Conservation (phyloP, 2,888 invertebrate genomes). For the Candidula unifasciata region DNA sequence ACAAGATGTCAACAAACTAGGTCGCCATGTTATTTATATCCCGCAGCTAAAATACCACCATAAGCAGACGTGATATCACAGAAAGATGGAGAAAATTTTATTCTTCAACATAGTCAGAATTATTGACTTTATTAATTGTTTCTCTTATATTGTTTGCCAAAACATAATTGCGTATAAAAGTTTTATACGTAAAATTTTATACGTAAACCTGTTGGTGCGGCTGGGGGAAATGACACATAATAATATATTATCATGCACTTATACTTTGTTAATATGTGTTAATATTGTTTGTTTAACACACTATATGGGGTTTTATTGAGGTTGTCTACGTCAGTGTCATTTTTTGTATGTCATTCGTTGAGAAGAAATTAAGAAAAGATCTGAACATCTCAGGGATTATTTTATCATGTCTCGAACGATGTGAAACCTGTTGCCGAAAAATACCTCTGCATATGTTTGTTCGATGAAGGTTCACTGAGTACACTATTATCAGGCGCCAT, state of each 20-base stretch:
- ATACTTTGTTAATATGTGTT: not conserved
- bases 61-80: not conserved
- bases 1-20: constrained; percentile 51
- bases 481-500: too few species aligned
- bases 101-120: too few species aligned
- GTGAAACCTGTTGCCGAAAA: not conserved
- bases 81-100: too few species aligned
- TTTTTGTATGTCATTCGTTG: too few species aligned
- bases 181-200: not conserved
- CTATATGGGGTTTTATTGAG: not conserved
- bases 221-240: constrained; percentile 36
- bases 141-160: too few species aligned
- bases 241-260: constrained; percentile 14
- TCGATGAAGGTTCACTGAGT: not conserved
- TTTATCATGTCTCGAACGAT: not conserved
- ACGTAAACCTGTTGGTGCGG: not conserved
- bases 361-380: not conserved
- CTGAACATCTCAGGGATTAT: constrained; percentile 5
- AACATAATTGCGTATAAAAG: not conserved
- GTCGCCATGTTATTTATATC: constrained; percentile 48
- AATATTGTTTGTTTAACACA: not conserved
- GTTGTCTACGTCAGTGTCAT: not conserved
- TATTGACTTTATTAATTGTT: too few species aligned
- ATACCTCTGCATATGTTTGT: not conserved
- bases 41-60: constrained; percentile 25